Base-by-base conservation (phyloP, 1,140 invertebrate genomes). In the Drosophila trapezifrons region DNA sequence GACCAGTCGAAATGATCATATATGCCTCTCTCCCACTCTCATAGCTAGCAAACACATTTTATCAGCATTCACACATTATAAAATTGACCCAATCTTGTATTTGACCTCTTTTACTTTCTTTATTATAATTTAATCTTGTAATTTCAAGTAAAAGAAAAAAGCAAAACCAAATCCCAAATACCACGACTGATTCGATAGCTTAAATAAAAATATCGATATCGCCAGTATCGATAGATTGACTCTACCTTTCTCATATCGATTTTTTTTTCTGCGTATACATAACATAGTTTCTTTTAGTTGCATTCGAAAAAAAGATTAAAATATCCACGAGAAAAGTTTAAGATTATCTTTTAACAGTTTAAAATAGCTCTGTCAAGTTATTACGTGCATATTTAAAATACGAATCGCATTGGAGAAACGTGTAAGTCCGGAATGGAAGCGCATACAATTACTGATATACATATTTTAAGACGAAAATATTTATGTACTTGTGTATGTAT, bases 251-350 rank as follows among this genome's bases (percentile, higher is more conserved):
- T 42, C 17, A 57, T 57, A 57, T 42, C 55, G 55, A 57, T 57
- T 63, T 63, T 42, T 63, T 63, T 63, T 63, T 32, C 60, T 63
- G 60, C 54, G 60, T 63, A 63, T 63, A 63, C 60, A 63, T 58
- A 63, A 63, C 55, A 27, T 62, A 63, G 54, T 63, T 59, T 59
- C 52, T 15, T 62, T 59, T 59, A 38, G 56, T 63, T 60, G 60
- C 57, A 29, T 59, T 13, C 25, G 12, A 40, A 59, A 59, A 63
- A 63, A 63, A 52, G 12, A 35, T 37, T 42, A 22, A 63, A 40
- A 42, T 40, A 59, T 20, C 15, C 42, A 8, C 25, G 10, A 18
- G 22, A 63, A 40, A 13, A 12, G 37, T 32, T 25, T 3, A 3
- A 15, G 18, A n/a, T 25, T 60, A 22, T 17, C 9, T 1, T n/a